Percentiles rank a stretch among this genome's conserved stretches.
These are phyloP conservation scores for Knipowitschia caucasica DNA, from an alignment of 2,797 vertebrate genomes.

Conservation along the genomic window DNA sequence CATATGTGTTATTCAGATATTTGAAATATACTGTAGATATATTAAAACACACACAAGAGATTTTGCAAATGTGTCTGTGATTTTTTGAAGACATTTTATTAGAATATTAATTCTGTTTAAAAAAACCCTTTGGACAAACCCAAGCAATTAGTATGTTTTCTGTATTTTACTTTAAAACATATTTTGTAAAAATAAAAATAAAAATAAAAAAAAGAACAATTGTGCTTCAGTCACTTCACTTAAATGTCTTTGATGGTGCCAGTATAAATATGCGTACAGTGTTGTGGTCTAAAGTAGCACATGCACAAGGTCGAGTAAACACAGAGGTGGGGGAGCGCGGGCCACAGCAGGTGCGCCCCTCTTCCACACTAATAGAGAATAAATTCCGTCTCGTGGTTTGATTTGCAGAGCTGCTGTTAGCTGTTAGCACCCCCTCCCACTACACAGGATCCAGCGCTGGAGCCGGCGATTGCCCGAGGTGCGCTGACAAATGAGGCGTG, in stretches of 20 bases:
- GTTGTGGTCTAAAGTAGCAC: conserved; percentile 18
- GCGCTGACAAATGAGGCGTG: conserved; percentile 60
- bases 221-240: no score
- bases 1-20: conserved; percentile 10
- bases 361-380: conserved; percentile 53
- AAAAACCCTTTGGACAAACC: no score
- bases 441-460: conserved; percentile 34
- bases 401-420: conserved; percentile 43
- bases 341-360: conserved; percentile 48
- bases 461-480: conserved; percentile 34
- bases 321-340: conserved; percentile 12
- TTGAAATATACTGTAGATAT: no score
- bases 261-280: background rate
- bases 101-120: no score
- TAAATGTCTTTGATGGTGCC: background rate
- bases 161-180: no score
- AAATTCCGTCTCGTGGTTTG: conserved; percentile 58
- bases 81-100: no score
- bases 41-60: no score
- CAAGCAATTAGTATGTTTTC: no score
- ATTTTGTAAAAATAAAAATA: no score
- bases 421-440: conserved; percentile 29
- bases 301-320: conserved; percentile 25
- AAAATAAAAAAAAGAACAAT: no score
- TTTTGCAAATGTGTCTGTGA: no score